Evolutionary conservation across 2,113 vertebrate species (phyloP), one percentile per base, ranked within the genome.

Genomic region (Hystrix cristata): DNA sequence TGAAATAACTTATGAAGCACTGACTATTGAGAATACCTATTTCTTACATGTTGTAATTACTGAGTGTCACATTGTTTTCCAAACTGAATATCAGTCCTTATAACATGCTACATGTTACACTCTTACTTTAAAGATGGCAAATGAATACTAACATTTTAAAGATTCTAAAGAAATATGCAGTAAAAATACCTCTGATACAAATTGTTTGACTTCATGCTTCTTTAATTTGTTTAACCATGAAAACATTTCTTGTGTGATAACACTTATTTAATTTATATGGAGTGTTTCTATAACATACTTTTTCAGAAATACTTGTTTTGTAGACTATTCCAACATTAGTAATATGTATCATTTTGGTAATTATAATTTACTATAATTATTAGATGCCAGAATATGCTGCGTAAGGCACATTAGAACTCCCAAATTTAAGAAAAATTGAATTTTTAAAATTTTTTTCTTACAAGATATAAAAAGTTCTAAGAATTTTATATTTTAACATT

Each of bases 1-100:
- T 96, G 91, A 91, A 89, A 92, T 94, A 98, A 96, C 23, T 87
- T 97, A 96, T 23, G 59, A 71, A 76, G 51, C 85, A 74, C n/a
- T 97, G 64, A 87, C 97, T 96, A 92, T 96, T 81, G 93, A 96
- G 92, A 96, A 57, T 83, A 9, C 14, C 2, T 57, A 55, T 79
- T 84, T 94, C 79, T 90, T 60, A 83, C 69, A 21, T 14, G 4
- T 76, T 81, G 14, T 19, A 91, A 1, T 82, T 64, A 38, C 7
- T 69, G 48, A 87, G 62, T 72, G 48, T 74, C 29, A 31, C 7
- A 67, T 79, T 78, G 3, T 86, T 67, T 89, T 38, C 34, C 23
- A 88, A 88, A 91, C 27, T 85, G 57, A 84, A 71, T 27, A 62
- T 18, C 43, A 5, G 60, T 80, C 3, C 51, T 83, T 71, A 27